Evolutionary conservation across 1,140 invertebrate species (phyloP).

Genomic region (Harlomillsia oculata): DNA sequence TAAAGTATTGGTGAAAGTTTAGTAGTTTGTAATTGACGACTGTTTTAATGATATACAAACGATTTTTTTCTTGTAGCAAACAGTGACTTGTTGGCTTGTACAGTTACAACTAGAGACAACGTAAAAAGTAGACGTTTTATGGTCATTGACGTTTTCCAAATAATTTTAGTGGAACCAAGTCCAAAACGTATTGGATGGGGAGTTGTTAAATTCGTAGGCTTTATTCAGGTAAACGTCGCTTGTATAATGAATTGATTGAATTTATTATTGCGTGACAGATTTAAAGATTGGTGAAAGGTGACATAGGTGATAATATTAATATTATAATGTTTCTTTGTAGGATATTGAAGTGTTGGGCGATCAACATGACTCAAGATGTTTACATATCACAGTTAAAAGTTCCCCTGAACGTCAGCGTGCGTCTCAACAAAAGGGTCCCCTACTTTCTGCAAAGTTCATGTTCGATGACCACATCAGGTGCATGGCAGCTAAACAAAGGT

Average conservation of each 20-base stretch:
- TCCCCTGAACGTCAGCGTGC: slow-evolving; percentile 52
- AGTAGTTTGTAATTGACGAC: too few relatives aligned
- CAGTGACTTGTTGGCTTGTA: slow-evolving; percentile 92
- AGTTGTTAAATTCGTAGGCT: slow-evolving; percentile 86
- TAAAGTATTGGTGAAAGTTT: too few relatives aligned
- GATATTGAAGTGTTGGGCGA: slow-evolving; percentile 70
- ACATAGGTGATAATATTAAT: too few relatives aligned
- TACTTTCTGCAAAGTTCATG: slow-evolving; percentile 84
- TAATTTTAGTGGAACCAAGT: slow-evolving; percentile 95
- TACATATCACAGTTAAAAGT: slow-evolving; percentile 89
- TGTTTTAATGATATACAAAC: too few relatives aligned
- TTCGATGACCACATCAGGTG: slow-evolving; percentile 98
- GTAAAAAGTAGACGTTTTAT: slow-evolving; percentile 82
- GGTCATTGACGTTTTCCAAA: slow-evolving; percentile 85
- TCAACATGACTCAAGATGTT: slow-evolving; percentile 89
- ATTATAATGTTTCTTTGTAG: too few relatives aligned
- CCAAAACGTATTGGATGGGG: slow-evolving; percentile 87
- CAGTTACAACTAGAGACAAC: slow-evolving; percentile 79
- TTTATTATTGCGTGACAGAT: too few relatives aligned
- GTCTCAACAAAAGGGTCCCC: slow-evolving; percentile 56
- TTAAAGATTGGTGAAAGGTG: too few relatives aligned
- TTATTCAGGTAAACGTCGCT: slow-evolving; percentile 56
- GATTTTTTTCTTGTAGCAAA: slow-evolving; percentile 80
- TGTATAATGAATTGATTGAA: too few relatives aligned
- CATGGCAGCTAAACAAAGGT: slow-evolving; percentile 89